Base-by-base conservation (phyloP, 2,797 vertebrate genomes). In the Brachymystax lenok region DNA sequence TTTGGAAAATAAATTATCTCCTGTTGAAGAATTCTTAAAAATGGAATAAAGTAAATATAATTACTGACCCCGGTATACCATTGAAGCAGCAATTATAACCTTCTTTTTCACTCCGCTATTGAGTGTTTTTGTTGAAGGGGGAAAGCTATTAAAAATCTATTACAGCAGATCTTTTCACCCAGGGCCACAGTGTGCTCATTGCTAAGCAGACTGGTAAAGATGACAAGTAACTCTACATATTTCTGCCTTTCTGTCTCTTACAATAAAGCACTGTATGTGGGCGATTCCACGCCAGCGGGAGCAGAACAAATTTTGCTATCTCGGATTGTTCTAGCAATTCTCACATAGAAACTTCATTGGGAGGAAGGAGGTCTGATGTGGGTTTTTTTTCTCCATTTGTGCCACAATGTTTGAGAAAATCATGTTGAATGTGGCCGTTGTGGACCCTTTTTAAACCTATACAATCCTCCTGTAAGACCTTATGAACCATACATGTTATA, bases 61-160 rank as follows among this genome's bases (percentile, higher is more conserved):
- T 83, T 85, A 82, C 80, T 85, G 85, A 84, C 82, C 85, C 74
- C 78, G 56, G 10, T 28, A 83, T 77, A 83, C 79, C 78, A 75
- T 74, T 85, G 72, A 78, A 73, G 68, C 72, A 73, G 81, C 72
- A 84, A 80, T 82, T 78, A 77, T 73, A 75, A 69, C 73, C 74
- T 75, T 73, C 93, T 92, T 83, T 84, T 76, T 86, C 79, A 82
- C 93, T 81, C 74, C 68, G 72, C 76, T 80, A 78, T 82, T 79
- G 81, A 85, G 76, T 82, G 73, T 77, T 77, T 86, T 86, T 95
- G 86, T 87, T 72, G 84, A 83, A 27, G 61, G 79, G 80, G 64
- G 81, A 84, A 86, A 86, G 79, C 82, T 86, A 86, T 88, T 90
- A 87, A 88, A 87, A 87, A 85, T 86, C 81, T 77, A 79, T 88